Percentiles rank a stretch among this genome's conserved stretches.
phyloP scores from a whole-genome alignment of 2,797 vertebrate genomes.

The Hippopotamyrus pictus region DNA sequence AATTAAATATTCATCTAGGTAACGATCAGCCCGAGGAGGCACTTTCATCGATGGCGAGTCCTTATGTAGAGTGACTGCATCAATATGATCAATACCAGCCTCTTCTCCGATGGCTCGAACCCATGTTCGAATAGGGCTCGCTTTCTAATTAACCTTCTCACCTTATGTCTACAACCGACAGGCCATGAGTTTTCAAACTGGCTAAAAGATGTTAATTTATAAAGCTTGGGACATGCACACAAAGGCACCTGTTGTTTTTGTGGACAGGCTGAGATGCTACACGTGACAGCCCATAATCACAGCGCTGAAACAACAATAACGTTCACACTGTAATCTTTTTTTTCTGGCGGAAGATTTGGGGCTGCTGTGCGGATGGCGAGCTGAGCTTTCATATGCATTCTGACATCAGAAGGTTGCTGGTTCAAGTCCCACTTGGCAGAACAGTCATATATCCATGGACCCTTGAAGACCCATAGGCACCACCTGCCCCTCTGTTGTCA shows the following conservation, averaged over 20 bases:
- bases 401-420: neutral
- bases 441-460: neutral
- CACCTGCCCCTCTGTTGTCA: neutral
- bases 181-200: neutral
- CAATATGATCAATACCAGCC: neutral
- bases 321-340: neutral
- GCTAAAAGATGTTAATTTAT: neutral
- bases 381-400: neutral
- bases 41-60: conserved; percentile 12
- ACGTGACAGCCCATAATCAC: neutral
- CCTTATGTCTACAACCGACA: neutral
- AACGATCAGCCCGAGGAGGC: neutral
- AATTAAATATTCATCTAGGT: conserved; percentile 20
- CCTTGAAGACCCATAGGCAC: neutral
- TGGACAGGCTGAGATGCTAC: neutral
- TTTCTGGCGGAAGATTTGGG: neutral
- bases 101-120: neutral
- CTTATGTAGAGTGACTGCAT: conserved; percentile 16
- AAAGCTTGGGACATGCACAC: neutral
- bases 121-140: neutral
- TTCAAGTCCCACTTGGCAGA: neutral
- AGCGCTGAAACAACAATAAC: neutral
- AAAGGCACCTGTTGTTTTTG: neutral
- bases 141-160: neutral
- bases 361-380: neutral